phyloP scores from a whole-genome alignment of 2,113 vertebrate genomes.

The Rhipidura dahli region DNA sequence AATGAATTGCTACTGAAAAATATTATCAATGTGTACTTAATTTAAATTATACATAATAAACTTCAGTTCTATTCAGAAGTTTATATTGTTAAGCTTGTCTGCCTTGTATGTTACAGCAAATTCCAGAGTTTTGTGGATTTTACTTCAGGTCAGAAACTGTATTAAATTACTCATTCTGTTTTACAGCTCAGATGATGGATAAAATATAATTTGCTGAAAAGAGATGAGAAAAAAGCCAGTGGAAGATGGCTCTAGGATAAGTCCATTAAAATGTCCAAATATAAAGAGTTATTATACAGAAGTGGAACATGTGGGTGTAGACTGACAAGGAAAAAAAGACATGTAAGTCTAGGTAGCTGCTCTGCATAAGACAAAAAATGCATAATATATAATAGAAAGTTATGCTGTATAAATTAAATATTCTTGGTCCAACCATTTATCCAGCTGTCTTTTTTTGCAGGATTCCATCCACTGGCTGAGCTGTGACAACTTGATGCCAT shows the following conservation, averaged over 20 bases:
- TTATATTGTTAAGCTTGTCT: neutral
- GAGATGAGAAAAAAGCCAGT: neutral
- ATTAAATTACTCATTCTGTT: conserved; percentile 17
- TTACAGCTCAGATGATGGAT: conserved; percentile 46
- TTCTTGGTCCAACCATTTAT: neutral
- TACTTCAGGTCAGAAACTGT: neutral
- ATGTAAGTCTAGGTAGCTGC: neutral
- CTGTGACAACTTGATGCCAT: neutral
- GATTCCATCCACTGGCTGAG: neutral
- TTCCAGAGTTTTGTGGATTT: neutral
- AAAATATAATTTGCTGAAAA: conserved; percentile 3
- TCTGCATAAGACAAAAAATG: neutral
- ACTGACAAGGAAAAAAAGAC: neutral
- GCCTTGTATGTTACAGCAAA: neutral
- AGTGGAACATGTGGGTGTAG: neutral
- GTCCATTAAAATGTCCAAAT: neutral
- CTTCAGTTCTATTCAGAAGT: neutral
- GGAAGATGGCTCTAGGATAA: neutral
- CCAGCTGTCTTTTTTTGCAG: neutral
- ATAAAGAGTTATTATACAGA: neutral
- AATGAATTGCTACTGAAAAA: neutral
- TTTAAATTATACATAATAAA: neutral
- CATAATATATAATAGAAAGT: neutral
- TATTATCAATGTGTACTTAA: neutral
- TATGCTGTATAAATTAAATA: neutral